A percentile compares a stretch with the other conserved stretches of the same genome.
Conservation (phyloP, 1,140 invertebrate species). For the Formica exsecta region DNA sequence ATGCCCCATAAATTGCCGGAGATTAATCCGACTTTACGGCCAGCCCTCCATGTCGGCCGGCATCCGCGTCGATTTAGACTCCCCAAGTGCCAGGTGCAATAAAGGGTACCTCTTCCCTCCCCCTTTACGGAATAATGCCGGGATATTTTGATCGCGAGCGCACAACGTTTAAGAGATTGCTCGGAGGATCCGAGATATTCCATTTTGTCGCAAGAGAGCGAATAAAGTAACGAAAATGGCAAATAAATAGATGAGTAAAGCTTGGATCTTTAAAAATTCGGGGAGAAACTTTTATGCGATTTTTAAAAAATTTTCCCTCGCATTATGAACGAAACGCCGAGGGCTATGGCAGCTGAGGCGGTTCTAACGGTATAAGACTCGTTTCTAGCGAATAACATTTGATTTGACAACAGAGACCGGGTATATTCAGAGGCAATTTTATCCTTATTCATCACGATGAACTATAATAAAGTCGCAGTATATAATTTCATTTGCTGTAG, state of each 20-base stretch:
- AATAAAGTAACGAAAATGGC: not conserved
- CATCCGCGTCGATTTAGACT: slow-evolving; percentile 19
- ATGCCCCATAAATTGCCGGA: slow-evolving; percentile 66
- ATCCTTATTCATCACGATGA: slow-evolving; percentile 50
- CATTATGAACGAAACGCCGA: not conserved
- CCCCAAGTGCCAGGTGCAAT: slow-evolving; percentile 51
- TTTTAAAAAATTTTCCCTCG: slow-evolving; percentile 1
- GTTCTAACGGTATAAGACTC: slow-evolving; percentile 53
- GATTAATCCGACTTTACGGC: slow-evolving; percentile 66
- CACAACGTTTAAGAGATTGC: not conserved
- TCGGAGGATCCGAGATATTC: not conserved
- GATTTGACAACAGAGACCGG: slow-evolving; percentile 48
- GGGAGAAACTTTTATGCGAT: not conserved
- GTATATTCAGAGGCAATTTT: slow-evolving; percentile 46
- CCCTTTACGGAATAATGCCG: not conserved
- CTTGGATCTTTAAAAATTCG: slow-evolving; percentile 12
- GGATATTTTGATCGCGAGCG: slow-evolving; percentile 11
- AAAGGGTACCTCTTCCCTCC: not conserved
- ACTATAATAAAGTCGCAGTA: slow-evolving; percentile 50
- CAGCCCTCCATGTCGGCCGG: slow-evolving; percentile 5
- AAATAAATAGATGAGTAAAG: not conserved
- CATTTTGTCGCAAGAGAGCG: not conserved
- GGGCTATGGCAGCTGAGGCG: slow-evolving; percentile 18
- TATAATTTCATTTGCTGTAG: slow-evolving; percentile 22
- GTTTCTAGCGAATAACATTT: slow-evolving; percentile 60